phyloP scores from a whole-genome alignment of 2,797 vertebrate genomes.

The Coranthus polyacanthus region DNA sequence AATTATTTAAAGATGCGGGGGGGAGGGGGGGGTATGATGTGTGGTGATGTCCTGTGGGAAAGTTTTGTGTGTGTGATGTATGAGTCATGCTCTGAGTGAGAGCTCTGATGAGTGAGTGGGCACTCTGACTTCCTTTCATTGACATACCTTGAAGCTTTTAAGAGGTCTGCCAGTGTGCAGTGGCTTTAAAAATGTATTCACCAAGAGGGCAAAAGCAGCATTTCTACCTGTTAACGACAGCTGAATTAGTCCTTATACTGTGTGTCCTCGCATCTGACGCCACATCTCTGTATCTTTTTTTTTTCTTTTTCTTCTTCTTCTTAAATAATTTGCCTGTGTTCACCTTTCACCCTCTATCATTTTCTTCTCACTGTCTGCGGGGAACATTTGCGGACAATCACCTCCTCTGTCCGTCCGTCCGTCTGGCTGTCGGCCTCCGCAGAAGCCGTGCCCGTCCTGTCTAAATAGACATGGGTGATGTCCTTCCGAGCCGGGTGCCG shows the following conservation, averaged over 20 bases:
- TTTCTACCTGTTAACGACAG: conserved; percentile 28
- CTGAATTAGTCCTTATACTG: conserved; percentile 23
- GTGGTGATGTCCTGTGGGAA: neutral
- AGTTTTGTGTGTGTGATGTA: conserved; percentile 4
- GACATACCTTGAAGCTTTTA: conserved; percentile 7
- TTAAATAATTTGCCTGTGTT: conserved; percentile 48
- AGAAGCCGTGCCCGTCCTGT: conserved; percentile 44
- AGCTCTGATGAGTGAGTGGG: neutral
- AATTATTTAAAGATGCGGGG: too few relatives aligned
- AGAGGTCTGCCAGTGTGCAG: conserved; percentile 1
- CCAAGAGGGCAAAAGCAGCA: conserved; percentile 10
- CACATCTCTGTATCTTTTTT: conserved; percentile 28
- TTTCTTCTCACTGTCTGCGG: conserved; percentile 19
- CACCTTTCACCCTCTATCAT: conserved; percentile 48
- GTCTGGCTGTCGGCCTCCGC: conserved; percentile 48
- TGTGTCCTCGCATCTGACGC: conserved; percentile 24
- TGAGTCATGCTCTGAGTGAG: conserved; percentile 13
- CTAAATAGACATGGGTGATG: conserved; percentile 57
- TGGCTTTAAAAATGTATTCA: conserved; percentile 26
- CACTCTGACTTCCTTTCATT: conserved; percentile 11
- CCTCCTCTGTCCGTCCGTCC: conserved; percentile 29
- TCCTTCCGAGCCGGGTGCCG: conserved; percentile 47
- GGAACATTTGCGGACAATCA: conserved; percentile 34
- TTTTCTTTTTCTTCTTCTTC: neutral
- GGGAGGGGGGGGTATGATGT: neutral